phyloP scores from a whole-genome alignment of 1,140 invertebrate genomes.

The Aphelenchoides besseyi region DNA sequence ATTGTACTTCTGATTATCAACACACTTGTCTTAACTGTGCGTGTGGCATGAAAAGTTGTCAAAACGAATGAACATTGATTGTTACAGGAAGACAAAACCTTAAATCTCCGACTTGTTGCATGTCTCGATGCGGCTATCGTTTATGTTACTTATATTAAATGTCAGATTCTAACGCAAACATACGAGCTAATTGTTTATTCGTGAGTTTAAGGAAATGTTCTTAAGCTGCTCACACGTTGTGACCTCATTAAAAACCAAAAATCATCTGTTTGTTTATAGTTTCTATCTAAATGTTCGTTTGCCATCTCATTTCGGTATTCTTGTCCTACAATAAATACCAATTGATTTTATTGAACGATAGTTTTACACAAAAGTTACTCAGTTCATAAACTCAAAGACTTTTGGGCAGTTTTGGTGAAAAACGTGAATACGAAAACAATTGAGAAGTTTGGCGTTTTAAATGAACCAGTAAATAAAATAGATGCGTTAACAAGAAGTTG shows the following conservation, averaged over 20 bases:
- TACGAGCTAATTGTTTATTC: not conserved
- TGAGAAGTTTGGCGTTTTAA: not conserved
- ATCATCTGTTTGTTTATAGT: not conserved
- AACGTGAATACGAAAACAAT: not conserved
- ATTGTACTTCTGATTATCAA: no score
- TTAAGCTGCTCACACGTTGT: not conserved
- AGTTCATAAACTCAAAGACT: not conserved
- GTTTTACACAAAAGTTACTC: no score
- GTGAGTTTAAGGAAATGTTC: not conserved
- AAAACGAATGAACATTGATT: no score
- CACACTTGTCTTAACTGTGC: no score
- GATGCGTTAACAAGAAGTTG: not conserved
- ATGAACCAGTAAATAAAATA: not conserved
- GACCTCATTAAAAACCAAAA: not conserved
- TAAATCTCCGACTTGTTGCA: constrained; percentile 48
- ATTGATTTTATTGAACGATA: no score
- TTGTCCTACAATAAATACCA: not conserved
- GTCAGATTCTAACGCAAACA: not conserved
- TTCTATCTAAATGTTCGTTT: not conserved
- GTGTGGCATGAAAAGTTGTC: no score
- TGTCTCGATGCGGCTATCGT: constrained; percentile 53
- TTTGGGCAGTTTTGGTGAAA: constrained; percentile 12
- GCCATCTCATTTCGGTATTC: not conserved
- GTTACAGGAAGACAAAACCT: constrained; percentile 45
- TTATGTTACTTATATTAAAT: constrained; percentile 48